phyloP scores from a whole-genome alignment of 1,140 invertebrate species.

The Drosophila repletoides region DNA sequence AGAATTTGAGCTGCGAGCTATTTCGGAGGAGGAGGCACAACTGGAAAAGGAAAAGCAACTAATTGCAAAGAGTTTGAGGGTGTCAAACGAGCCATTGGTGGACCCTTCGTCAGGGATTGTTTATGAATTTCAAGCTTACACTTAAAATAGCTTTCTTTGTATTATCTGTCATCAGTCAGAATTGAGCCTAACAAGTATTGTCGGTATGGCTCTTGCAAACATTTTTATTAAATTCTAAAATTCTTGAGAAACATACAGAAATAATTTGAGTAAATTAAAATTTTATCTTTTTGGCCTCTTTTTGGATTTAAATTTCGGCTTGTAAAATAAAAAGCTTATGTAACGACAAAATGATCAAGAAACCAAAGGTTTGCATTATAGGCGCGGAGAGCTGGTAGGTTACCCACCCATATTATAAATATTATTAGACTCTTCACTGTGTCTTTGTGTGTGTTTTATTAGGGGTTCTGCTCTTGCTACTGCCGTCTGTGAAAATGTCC shows the following conservation, averaged over 20 bases:
- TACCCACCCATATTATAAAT: background rate
- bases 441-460: background rate
- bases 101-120: constrained; percentile 30
- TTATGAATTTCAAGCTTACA: constrained; percentile 48
- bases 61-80: background rate
- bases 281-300: constrained; percentile 4
- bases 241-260: too few relatives aligned
- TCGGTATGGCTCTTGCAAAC: constrained; percentile 1
- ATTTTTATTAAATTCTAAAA: constrained; percentile 14
- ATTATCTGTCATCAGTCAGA: background rate
- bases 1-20: constrained; percentile 72
- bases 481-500: constrained; percentile 49
- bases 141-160: constrained; percentile 40
- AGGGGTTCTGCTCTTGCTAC: constrained; percentile 68
- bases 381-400: constrained; percentile 65
- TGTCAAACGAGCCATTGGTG: constrained; percentile 1
- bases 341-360: constrained; percentile 25
- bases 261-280: too few relatives aligned
- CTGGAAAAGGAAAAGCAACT: constrained; percentile 19
- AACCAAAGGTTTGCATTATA: constrained; percentile 62
- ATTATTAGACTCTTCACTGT: background rate
- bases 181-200: background rate
- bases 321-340: constrained; percentile 9
- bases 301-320: background rate
- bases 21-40: constrained; percentile 51